These are phyloP conservation scores for Paramormyrops hopkinsi DNA, from an alignment of 2,797 vertebrate genomes.

Conservation along the genomic window DNA sequence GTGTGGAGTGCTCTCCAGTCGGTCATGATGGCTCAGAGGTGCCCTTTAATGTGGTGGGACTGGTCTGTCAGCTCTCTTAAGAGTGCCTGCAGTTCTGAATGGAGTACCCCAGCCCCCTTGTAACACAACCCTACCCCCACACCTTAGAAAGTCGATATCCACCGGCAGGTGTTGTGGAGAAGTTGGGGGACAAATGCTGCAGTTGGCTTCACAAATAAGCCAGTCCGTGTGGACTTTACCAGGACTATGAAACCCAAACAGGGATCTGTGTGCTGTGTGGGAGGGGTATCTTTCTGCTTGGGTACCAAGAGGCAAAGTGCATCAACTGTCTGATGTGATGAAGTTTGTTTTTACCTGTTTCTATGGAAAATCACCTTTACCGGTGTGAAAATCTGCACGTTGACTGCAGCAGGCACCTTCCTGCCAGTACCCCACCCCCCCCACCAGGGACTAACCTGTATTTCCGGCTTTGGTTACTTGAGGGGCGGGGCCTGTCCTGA, in stretches of 20 bases:
- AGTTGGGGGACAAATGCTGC: neutral
- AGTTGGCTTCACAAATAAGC: neutral
- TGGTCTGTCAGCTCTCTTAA: neutral
- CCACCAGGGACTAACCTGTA: neutral
- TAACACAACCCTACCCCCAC: neutral
- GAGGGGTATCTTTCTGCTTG: neutral
- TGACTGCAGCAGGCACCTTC: neutral
- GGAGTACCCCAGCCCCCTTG: neutral
- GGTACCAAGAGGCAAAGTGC: neutral
- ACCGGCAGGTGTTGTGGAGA: neutral
- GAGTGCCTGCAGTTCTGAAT: neutral
- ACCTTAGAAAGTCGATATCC: neutral
- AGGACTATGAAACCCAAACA: neutral
- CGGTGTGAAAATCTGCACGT: neutral
- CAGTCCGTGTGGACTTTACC: neutral
- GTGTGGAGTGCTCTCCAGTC: neutral
- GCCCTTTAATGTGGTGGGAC: neutral
- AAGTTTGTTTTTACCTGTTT: neutral
- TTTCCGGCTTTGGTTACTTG: neutral
- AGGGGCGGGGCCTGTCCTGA: neutral
- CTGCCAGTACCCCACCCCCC: neutral
- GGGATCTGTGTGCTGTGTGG: neutral
- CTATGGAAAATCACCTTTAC: neutral
- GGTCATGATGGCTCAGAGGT: neutral
- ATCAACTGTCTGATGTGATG: neutral